Evolutionary conservation across 2,888 invertebrate genomes (phyloP).

Genomic region (Rutpela maculata): DNA sequence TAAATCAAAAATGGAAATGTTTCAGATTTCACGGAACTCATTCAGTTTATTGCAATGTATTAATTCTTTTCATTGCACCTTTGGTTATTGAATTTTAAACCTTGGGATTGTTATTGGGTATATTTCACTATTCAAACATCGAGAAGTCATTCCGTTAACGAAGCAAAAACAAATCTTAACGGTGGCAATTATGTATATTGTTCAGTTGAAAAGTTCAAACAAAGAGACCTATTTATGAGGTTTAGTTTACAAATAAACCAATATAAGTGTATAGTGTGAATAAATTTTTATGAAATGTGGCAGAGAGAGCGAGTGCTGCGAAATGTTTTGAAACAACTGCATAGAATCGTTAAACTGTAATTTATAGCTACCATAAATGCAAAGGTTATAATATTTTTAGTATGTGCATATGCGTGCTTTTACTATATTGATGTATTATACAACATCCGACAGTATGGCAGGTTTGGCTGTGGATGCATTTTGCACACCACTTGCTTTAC

Average conservation of each 20-base stretch:
- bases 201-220: constrained; percentile 47
- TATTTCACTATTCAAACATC: not conserved
- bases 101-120: not conserved
- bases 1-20: not conserved
- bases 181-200: constrained; percentile 21
- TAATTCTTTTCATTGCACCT: constrained; percentile 8
- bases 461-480: constrained; percentile 41
- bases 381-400: constrained; percentile 74
- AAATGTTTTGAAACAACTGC: constrained; percentile 74
- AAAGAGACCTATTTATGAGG: constrained; percentile 56
- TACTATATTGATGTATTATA: constrained; percentile 65
- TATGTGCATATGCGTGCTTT: constrained; percentile 69
- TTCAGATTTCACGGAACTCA: constrained; percentile 1
- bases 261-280: constrained; percentile 59
- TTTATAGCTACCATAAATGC: constrained; percentile 73
- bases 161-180: constrained; percentile 22
- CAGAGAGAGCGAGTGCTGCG: constrained; percentile 58
- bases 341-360: constrained; percentile 74
- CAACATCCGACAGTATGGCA: constrained; percentile 55
- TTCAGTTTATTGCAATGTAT: constrained; percentile 2
- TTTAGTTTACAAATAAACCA: constrained; percentile 64
- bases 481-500: constrained; percentile 35
- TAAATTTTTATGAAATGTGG: constrained; percentile 69
- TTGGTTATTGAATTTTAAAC: constrained; percentile 12
- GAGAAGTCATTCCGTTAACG: constrained; percentile 4